Base-by-base conservation (phyloP, 2,888 invertebrate genomes). In the Notocelia uddmanniana region DNA sequence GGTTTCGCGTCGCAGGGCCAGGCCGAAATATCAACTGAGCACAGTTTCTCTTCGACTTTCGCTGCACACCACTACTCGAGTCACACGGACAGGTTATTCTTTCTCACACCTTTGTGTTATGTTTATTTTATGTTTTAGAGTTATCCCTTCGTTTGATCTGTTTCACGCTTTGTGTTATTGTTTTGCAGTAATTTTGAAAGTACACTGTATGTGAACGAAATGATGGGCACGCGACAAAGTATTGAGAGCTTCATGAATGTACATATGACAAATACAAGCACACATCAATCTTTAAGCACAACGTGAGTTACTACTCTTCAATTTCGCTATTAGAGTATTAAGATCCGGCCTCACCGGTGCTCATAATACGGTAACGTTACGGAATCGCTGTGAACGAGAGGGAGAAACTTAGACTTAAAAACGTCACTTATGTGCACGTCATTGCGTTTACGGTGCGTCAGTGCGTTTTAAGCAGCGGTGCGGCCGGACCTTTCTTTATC, bases 121-220 rank as follows among this genome's bases (percentile, higher is more conserved):
- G 71, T 52, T 73, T 70, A 72, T 19, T 72, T 68, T 74, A 71
- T 75, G 74, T 74, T 67, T 74, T 74, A 75, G 74, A 71, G 75
- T 74, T 73, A 67, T 75, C 72, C 72, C 74, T 76, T 74, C 69
- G 73, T 74, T 68, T 74, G 63, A 52, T 67, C 74, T 78, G 77
- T 78, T 82, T 85, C 83, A 86, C 83, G 89, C 89, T 89, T 90
- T 75, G 77, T 86, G 85, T 90, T 87, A 87, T 91, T 91, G 90
- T 93, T 89, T 91, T 92, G 90, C 93, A 93, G 93, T 92, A 89
- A 89, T 91, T 93, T 92, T 92, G 91, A 93, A 89, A 92, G 92
- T 91, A 90, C 92, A 89, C 93, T 93, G 85, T 88, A 86, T 92
- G 87, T 93, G 89, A 91, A 88, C 82, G 93, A 92, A 89, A 83